A percentile compares a stretch with the other conserved stretches of the same genome.
Evolutionary conservation across 2,113 vertebrate species (phyloP).

Genomic region (Lepus europaeus): DNA sequence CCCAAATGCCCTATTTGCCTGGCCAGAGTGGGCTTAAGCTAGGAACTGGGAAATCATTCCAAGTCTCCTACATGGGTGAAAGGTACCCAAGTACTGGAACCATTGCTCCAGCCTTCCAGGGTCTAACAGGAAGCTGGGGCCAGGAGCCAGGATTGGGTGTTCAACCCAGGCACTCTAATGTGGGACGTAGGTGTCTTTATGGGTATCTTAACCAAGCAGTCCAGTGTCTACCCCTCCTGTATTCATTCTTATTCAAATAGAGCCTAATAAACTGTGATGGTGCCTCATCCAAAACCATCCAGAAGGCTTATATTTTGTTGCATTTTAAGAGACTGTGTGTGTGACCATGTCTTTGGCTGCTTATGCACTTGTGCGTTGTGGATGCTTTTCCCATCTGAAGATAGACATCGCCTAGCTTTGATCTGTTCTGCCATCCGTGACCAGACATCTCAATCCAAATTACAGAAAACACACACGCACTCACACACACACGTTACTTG

Average conservation of each 20-base stretch:
- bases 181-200: too few relatives aligned
- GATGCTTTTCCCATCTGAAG: not conserved
- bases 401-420: not conserved
- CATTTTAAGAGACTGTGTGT: not conserved
- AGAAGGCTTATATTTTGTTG: not conserved
- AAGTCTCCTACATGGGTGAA: too few relatives aligned
- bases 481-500: not conserved
- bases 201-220: not conserved
- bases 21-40: too few relatives aligned
- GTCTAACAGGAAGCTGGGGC: too few relatives aligned
- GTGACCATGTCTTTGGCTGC: not conserved
- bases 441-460: not conserved
- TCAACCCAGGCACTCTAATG: too few relatives aligned
- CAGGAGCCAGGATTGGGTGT: too few relatives aligned
- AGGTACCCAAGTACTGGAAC: too few relatives aligned
- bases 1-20: too few relatives aligned
- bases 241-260: not conserved
- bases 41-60: too few relatives aligned
- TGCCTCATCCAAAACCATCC: not conserved
- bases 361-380: too few relatives aligned
- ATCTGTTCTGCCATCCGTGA: not conserved
- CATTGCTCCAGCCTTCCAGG: too few relatives aligned
- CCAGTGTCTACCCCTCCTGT: not conserved
- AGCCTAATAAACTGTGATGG: not conserved
- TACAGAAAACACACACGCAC: not conserved